Conservation (phyloP, 2,888 invertebrate genomes). For the Hypomecis punctinalis region DNA sequence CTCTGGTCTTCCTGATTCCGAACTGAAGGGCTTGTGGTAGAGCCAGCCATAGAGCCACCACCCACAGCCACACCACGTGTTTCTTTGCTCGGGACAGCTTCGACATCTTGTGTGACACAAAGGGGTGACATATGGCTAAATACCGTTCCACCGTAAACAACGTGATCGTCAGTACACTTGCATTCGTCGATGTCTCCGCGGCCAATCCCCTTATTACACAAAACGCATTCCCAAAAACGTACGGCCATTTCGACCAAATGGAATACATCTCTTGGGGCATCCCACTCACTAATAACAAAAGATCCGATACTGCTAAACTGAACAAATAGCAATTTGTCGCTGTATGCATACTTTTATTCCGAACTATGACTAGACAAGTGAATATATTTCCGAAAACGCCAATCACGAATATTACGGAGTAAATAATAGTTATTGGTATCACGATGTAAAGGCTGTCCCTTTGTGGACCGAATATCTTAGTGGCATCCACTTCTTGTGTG, state of each 20-base stretch:
- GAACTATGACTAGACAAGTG: constrained; percentile 93
- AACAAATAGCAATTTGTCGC: constrained; percentile 93
- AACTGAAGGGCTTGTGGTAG: constrained; percentile 87
- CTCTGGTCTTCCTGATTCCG: constrained; percentile 69
- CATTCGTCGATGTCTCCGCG: constrained; percentile 92
- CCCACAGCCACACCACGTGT: constrained; percentile 93
- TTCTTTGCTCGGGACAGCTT: constrained; percentile 93
- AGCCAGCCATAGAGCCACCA: constrained; percentile 89
- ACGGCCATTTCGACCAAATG: constrained; percentile 91
- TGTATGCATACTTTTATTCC: constrained; percentile 93
- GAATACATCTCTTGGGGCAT: constrained; percentile 93
- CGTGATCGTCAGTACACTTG: constrained; percentile 91
- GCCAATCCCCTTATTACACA: constrained; percentile 91
- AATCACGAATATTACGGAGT: constrained; percentile 90
- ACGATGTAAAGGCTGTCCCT: constrained; percentile 87
- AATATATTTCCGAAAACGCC: constrained; percentile 93
- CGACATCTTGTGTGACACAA: constrained; percentile 92
- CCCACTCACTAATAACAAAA: constrained; percentile 90
- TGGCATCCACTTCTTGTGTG: constrained; percentile 59
- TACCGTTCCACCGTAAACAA: constrained; percentile 93
- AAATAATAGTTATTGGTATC: constrained; percentile 90
- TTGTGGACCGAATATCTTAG: constrained; percentile 71
- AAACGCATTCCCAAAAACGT: constrained; percentile 91
- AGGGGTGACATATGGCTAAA: constrained; percentile 87
- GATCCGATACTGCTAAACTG: constrained; percentile 93